Conservation (phyloP, 2,113 vertebrate genomes). For the Podarcis muralis region DNA sequence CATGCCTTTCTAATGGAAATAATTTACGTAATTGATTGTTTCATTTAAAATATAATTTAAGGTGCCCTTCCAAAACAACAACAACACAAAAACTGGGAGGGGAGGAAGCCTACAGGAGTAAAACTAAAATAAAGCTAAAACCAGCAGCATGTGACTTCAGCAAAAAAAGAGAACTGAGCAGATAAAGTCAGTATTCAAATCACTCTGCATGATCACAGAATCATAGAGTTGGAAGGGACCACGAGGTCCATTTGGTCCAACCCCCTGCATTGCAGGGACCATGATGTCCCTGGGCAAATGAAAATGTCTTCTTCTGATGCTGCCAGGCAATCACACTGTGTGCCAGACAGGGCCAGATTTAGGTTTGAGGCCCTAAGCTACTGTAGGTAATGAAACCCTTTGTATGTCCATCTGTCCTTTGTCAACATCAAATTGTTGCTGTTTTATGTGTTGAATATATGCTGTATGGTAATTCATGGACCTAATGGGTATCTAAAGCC, state of each 20-base stretch:
- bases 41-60: not conserved
- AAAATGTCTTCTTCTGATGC: not conserved
- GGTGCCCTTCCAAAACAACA: not conserved
- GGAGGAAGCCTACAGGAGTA: not conserved
- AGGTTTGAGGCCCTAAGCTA: too few relatives aligned
- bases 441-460: too few relatives aligned
- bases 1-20: slow-evolving; percentile 40
- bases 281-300: not conserved
- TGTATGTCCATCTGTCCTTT: too few relatives aligned
- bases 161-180: not conserved
- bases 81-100: not conserved
- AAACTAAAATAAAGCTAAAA: not conserved
- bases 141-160: not conserved
- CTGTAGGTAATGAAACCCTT: too few relatives aligned
- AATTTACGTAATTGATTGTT: slow-evolving; percentile 13
- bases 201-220: not conserved
- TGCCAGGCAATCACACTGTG: not conserved
- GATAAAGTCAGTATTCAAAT: not conserved
- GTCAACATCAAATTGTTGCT: too few relatives aligned
- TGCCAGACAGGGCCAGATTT: too few relatives aligned
- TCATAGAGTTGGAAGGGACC: too few relatives aligned
- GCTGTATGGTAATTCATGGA: too few relatives aligned
- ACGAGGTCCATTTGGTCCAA: too few relatives aligned
- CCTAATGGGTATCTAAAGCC: too few relatives aligned
- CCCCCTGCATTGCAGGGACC: too few relatives aligned